Conservation (phyloP, 2,888 invertebrate species). For the Lamellibrachia columna region DNA sequence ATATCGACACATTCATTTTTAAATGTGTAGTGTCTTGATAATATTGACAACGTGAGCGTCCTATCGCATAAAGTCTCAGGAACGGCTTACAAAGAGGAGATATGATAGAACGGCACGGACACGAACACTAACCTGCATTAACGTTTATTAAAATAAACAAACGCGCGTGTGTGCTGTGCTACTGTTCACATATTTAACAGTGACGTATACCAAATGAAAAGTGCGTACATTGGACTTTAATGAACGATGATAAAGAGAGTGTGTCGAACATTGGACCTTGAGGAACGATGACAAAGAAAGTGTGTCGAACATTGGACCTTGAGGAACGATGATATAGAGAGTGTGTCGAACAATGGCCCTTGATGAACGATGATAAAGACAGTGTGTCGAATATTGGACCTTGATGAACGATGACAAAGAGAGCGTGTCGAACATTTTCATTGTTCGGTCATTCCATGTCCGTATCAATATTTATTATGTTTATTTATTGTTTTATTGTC, state of each 20-base stretch:
- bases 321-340: not conserved
- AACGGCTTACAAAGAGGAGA: not conserved
- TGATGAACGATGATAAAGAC: not conserved
- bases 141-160: not conserved
- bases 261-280: not conserved
- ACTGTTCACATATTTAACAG: not conserved
- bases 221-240: not conserved
- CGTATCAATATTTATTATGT: not conserved
- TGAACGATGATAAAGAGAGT: not conserved
- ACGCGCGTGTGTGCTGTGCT: not conserved
- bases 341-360: not conserved
- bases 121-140: not conserved
- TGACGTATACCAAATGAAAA: not conserved
- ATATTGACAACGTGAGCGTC: not conserved
- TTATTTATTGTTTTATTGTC: not conserved
- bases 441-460: not conserved
- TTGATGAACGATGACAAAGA: not conserved
- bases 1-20: not conserved
- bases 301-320: not conserved
- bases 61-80: not conserved
- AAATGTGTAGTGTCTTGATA: not conserved
- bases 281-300: not conserved
- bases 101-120: not conserved
- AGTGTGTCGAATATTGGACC: not conserved
- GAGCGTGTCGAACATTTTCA: not conserved